Evolutionary conservation across 2,797 vertebrate species (phyloP).

Genomic region (Amblyopsis hoosieri): DNA sequence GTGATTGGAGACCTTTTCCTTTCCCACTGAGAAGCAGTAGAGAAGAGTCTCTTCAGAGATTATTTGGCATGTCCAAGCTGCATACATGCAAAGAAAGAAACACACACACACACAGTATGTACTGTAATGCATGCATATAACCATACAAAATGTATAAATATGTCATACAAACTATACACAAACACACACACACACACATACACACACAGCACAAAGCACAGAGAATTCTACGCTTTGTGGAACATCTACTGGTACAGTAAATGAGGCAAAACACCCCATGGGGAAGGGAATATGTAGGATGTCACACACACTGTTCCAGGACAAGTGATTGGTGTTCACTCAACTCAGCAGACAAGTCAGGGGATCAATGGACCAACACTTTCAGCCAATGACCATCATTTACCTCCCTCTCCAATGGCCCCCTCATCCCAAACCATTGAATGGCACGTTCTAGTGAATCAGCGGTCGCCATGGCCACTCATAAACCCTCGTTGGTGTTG

Average conservation of each 20-base stretch:
- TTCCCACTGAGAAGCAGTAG: conserved; percentile 42
- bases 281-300: neutral
- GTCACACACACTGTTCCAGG: neutral
- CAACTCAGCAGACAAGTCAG: too few relatives aligned
- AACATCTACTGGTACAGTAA: neutral
- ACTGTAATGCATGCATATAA: conserved; percentile 19
- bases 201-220: conserved; percentile 6
- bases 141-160: conserved; percentile 1
- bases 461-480: conserved; percentile 66
- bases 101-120: conserved; percentile 6
- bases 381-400: neutral
- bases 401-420: conserved; percentile 2
- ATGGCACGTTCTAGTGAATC: conserved; percentile 59
- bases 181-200: neutral
- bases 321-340: too few relatives aligned
- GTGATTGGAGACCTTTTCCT: neutral
- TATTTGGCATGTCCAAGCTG: conserved; percentile 30
- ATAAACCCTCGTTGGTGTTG: conserved; percentile 73
- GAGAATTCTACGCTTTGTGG: neutral
- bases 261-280: conserved; percentile 1
- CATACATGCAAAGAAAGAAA: neutral
- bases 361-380: neutral
- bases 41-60: conserved; percentile 43
- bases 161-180: conserved; percentile 8
- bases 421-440: conserved; percentile 38